phyloP scores from a whole-genome alignment of 1,140 invertebrate genomes.

The Drosophila suzukii region DNA sequence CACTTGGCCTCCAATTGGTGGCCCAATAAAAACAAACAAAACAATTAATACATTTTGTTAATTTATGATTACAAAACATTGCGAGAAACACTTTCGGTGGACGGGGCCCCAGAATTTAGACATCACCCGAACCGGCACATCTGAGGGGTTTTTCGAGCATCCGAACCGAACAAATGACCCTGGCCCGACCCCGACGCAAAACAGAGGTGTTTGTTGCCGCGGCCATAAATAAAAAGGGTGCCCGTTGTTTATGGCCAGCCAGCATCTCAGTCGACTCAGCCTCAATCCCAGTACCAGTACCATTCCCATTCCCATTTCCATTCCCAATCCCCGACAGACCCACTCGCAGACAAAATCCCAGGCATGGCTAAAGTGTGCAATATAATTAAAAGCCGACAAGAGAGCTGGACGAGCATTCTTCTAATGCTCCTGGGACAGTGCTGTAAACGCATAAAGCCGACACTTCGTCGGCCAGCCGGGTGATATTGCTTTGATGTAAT shows the following conservation, averaged over 20 bases:
- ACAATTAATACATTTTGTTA: constrained; percentile 84
- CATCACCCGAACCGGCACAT: constrained; percentile 63
- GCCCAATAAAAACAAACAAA: constrained; percentile 80
- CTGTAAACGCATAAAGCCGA: constrained; percentile 75
- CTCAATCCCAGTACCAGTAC: constrained; percentile 23
- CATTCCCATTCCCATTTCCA: constrained; percentile 17
- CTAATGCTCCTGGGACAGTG: constrained; percentile 70
- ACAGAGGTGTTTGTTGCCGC: constrained; percentile 80
- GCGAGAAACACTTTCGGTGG: constrained; percentile 76
- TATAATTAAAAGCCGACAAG: constrained; percentile 84
- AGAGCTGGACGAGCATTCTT: constrained; percentile 63
- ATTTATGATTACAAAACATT: constrained; percentile 84
- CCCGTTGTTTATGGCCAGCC: constrained; percentile 75
- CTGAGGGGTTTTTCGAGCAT: constrained; percentile 42
- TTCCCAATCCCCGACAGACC: constrained; percentile 8
- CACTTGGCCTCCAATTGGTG: constrained; percentile 70
- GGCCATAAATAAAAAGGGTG: constrained; percentile 82
- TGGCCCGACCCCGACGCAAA: constrained; percentile 58
- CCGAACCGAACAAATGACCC: constrained; percentile 29
- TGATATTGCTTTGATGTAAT: constrained; percentile 71
- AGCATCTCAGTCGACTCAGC: constrained; percentile 35
- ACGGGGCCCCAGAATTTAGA: constrained; percentile 68
- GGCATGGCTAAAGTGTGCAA: constrained; percentile 82
- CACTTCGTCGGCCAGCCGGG: constrained; percentile 41
- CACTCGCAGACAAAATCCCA: constrained; percentile 54